Evolutionary conservation across 1,140 invertebrate genomes (phyloP).

Genomic region (Drosophila sturtevanti): DNA sequence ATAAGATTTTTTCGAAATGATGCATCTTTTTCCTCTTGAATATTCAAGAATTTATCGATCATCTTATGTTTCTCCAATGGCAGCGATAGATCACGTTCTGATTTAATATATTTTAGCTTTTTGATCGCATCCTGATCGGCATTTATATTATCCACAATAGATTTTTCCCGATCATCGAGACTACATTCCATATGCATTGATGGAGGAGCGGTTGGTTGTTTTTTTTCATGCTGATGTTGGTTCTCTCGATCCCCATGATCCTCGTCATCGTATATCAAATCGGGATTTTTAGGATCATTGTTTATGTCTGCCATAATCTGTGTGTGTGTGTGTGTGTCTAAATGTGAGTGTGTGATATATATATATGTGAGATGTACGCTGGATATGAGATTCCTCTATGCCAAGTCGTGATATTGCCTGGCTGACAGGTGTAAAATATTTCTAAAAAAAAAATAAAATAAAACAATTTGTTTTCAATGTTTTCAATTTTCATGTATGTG

Average conservation of each 20-base stretch:
- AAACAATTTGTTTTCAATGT: constrained; percentile 27
- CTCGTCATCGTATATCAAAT: constrained; percentile 66
- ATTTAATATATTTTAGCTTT: constrained; percentile 63
- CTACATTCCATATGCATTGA: constrained; percentile 42
- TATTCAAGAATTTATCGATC: constrained; percentile 83
- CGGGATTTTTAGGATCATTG: constrained; percentile 74
- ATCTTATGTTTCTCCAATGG: constrained; percentile 68
- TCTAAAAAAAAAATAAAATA: constrained; percentile 7
- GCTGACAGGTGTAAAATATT: constrained; percentile 13
- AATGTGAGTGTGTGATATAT: constrained; percentile 7
- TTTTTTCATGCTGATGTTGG: constrained; percentile 12
- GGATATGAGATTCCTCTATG: neutral
- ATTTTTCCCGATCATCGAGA: constrained; percentile 53
- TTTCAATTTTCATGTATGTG: constrained; percentile 24
- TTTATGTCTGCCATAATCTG: constrained; percentile 69
- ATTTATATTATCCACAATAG: constrained; percentile 54
- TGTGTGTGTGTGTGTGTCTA: constrained; percentile 8
- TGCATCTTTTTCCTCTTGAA: constrained; percentile 84
- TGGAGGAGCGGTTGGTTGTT: constrained; percentile 20
- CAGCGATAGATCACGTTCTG: constrained; percentile 68
- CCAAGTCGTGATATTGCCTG: constrained; percentile 14
- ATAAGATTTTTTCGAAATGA: constrained; percentile 87
- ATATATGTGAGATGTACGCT: neutral
- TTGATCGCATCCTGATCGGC: constrained; percentile 58
- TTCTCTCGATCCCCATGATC: neutral